Conservation (phyloP, 2,888 invertebrate genomes). For the Panopea generosa region DNA sequence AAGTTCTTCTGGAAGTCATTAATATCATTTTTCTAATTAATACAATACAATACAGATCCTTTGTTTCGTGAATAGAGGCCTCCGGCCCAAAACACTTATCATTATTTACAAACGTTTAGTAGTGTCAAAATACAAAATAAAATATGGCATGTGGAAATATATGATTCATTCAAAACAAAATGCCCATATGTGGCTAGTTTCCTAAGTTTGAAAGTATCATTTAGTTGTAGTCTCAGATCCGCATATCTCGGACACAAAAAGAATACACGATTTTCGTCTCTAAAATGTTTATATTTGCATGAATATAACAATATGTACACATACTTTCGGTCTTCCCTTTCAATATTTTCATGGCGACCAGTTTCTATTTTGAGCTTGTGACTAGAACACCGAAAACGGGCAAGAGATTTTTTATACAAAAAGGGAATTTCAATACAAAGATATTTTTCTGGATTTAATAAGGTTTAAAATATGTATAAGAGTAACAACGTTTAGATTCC, state of each 20-base stretch:
- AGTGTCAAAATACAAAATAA: too few relatives aligned
- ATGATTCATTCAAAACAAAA: too few relatives aligned
- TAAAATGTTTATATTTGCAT: not conserved
- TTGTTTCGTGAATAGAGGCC: too few relatives aligned
- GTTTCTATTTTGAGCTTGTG: constrained; percentile 18
- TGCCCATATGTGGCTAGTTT: too few relatives aligned
- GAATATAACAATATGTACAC: constrained; percentile 4
- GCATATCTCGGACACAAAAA: constrained; percentile 10
- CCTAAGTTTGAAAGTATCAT: too few relatives aligned
- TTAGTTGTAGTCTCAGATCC: too few relatives aligned
- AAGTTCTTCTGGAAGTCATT: too few relatives aligned
- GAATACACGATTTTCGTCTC: constrained; percentile 30
- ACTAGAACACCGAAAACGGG: constrained; percentile 26
- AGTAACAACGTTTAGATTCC: constrained; percentile 20
- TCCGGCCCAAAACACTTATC: too few relatives aligned
- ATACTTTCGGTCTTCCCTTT: constrained; percentile 17
- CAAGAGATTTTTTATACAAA: constrained; percentile 18
- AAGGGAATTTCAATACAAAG: constrained; percentile 19
- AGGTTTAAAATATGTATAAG: constrained; percentile 17
- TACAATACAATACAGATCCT: too few relatives aligned
- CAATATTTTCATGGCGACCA: constrained; percentile 18
- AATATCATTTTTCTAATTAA: too few relatives aligned
- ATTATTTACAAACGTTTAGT: too few relatives aligned
- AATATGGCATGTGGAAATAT: too few relatives aligned
- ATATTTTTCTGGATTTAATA: constrained; percentile 26